Conservation (phyloP, 2,113 vertebrate genomes). For the Cynoglossus semilaevis region DNA sequence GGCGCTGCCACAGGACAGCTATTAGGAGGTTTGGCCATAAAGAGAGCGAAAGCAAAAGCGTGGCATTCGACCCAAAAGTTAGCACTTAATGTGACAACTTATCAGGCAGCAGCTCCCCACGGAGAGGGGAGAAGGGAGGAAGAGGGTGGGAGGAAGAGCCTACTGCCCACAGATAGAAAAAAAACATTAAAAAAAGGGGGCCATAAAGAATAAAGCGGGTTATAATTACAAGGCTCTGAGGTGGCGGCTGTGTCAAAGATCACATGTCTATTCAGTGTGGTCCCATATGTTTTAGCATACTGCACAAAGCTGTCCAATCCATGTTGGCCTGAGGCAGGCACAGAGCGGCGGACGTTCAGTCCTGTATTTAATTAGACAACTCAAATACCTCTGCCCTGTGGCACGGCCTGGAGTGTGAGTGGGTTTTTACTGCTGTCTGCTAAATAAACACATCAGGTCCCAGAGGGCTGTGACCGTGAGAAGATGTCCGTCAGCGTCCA, state of each 20-base stretch:
- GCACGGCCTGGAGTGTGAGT: conserved; percentile 70
- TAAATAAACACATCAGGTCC: conserved; percentile 89
- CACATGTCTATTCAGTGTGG: conserved; percentile 46
- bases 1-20: conserved; percentile 92
- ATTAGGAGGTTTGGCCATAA: conserved; percentile 93
- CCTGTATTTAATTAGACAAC: conserved; percentile 92
- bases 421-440: conserved; percentile 85
- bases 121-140: conserved; percentile 62
- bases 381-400: conserved; percentile 77
- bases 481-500: conserved; percentile 83
- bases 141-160: conserved; percentile 23
- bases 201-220: conserved; percentile 32
- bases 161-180: conserved; percentile 41
- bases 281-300: conserved; percentile 68
- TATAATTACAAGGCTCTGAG: conserved; percentile 56
- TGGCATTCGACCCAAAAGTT: conserved; percentile 93
- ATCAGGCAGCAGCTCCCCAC: conserved; percentile 87
- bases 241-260: conserved; percentile 63
- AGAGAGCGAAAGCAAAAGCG: conserved; percentile 77
- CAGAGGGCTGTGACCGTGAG: conserved; percentile 86
- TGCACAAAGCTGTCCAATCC: conserved; percentile 64
- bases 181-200: conserved; percentile 33
- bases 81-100: conserved; percentile 97
- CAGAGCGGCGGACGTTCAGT: conserved; percentile 71
- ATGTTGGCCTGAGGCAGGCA: conserved; percentile 80